These are phyloP conservation scores for Myiagra hebetior DNA, from an alignment of 2,113 vertebrate species.

Conservation along the genomic window DNA sequence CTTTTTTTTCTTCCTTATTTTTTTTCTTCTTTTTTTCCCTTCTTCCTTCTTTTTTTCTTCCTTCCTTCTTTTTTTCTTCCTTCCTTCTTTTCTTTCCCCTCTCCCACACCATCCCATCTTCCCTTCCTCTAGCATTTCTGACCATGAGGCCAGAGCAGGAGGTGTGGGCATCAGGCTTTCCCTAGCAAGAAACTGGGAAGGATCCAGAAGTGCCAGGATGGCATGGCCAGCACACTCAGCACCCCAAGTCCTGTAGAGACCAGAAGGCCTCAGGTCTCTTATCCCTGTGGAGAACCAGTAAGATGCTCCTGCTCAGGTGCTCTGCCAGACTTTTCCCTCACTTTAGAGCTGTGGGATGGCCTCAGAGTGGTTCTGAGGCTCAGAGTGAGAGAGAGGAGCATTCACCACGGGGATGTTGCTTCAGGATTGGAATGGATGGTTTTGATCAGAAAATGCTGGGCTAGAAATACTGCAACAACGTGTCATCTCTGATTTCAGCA, in stretches of 20 bases:
- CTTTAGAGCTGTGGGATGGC: neutral
- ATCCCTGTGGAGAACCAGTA: neutral
- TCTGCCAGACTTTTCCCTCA: neutral
- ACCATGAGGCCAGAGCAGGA: neutral
- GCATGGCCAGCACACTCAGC: neutral
- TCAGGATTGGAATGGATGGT: neutral
- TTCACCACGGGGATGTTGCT: neutral
- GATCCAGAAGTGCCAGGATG: neutral
- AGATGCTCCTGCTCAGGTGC: neutral
- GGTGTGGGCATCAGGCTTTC: neutral
- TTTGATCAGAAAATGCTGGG: neutral
- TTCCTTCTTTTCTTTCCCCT: too few species aligned
- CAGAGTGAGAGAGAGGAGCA: neutral
- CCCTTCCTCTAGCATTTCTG: neutral
- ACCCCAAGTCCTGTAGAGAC: neutral
- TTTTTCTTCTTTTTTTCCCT: too few species aligned
- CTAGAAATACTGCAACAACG: neutral
- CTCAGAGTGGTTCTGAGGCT: neutral
- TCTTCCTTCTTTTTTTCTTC: too few species aligned
- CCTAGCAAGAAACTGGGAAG: neutral
- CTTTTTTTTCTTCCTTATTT: too few species aligned
- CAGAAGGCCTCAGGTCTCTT: neutral
- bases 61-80: too few species aligned
- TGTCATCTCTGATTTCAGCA: neutral
- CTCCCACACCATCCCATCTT: fast-evolving